These are phyloP conservation scores for Enteromius afrohamiltoni DNA, from an alignment of 2,797 vertebrate genomes.

Conservation along the genomic window DNA sequence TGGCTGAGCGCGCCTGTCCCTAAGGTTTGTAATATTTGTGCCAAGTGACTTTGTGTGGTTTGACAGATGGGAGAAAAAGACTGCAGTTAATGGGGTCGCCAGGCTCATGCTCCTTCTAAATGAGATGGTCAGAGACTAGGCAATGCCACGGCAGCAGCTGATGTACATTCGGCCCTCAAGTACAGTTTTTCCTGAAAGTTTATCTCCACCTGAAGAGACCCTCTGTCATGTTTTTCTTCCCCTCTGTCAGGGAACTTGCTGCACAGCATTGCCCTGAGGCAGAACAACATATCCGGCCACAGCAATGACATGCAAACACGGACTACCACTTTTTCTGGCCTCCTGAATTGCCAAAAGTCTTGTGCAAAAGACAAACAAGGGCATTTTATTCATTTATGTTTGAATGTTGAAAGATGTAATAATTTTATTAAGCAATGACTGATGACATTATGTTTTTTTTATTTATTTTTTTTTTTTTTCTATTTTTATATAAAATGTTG, in stretches of 20 bases:
- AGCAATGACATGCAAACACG: neutral
- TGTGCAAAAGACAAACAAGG: neutral
- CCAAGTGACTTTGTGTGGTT: conserved; percentile 53
- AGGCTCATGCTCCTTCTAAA: conserved; percentile 42
- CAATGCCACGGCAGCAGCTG: conserved; percentile 43
- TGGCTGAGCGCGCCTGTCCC: conserved; percentile 32
- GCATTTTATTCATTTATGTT: no score
- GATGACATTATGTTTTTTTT: no score
- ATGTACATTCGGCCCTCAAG: conserved; percentile 1
- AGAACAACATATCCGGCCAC: conserved; percentile 27
- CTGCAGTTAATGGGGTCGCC: conserved; percentile 57
- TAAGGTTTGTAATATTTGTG: conserved; percentile 49
- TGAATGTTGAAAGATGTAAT: no score
- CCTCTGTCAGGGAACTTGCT: conserved; percentile 3
- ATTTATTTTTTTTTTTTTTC: no score
- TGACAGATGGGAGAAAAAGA: conserved; percentile 58
- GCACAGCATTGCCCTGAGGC: conserved; percentile 31
- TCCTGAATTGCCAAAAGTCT: neutral
- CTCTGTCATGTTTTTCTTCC: conserved; percentile 39
- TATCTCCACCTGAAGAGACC: conserved; percentile 4
- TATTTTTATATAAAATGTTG: no score
- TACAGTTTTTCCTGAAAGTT: conserved; percentile 24
- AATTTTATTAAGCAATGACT: no score
- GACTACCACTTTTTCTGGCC: neutral
- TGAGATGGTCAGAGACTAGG: conserved; percentile 40